Conservation (phyloP, 2,797 vertebrate genomes). For the Lepilemur ruficaudatus region DNA sequence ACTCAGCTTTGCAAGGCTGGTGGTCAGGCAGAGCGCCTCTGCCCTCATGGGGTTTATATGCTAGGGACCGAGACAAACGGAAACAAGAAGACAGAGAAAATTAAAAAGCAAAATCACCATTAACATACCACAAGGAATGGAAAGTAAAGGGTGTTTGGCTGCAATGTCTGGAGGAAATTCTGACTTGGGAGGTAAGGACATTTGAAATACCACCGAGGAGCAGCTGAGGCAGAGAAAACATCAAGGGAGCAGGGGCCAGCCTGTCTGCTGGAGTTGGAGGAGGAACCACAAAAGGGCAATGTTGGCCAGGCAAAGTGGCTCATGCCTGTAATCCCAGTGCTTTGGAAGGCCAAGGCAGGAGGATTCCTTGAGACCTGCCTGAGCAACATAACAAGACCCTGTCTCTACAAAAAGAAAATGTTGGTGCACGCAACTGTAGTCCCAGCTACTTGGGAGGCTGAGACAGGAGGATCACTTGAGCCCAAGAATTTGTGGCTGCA, state of each 20-base stretch:
- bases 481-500: not conserved
- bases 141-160: not conserved
- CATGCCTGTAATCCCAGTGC: not conserved
- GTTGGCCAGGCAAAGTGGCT: too few species aligned
- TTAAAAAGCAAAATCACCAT: not conserved
- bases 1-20: not conserved
- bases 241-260: not conserved
- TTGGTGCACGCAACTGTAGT: too few species aligned
- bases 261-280: not conserved
- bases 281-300: not conserved
- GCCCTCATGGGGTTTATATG: not conserved
- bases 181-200: not conserved
- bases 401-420: not conserved
- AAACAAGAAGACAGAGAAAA: not conserved
- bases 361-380: not conserved
- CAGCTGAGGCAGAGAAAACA: not conserved
- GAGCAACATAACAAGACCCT: not conserved
- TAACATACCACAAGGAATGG: not conserved
- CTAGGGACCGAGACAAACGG: not conserved
- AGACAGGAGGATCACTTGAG: not conserved
- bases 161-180: not conserved
- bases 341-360: not conserved
- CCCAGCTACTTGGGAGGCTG: not conserved
- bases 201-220: not conserved
- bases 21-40: not conserved